Conservation (phyloP, 2,797 vertebrate species). For the Lagodon rhomboides region DNA sequence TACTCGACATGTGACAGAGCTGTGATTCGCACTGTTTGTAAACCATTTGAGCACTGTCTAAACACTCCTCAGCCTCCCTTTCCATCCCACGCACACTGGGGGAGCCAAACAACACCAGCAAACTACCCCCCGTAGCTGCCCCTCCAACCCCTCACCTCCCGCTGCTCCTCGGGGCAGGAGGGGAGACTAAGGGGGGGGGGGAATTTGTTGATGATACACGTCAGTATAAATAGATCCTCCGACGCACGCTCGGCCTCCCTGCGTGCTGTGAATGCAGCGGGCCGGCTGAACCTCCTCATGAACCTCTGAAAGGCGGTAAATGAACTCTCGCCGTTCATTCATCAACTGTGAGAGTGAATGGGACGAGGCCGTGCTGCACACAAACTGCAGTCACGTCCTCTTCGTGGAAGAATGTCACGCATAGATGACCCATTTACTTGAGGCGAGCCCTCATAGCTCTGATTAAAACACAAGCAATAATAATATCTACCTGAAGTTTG, state of each 20-base stretch:
- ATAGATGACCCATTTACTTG: neutral
- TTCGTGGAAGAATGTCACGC: conserved; percentile 10
- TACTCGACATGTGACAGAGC: conserved; percentile 73
- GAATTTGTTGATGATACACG: conserved; percentile 54
- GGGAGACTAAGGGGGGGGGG: conserved; percentile 47
- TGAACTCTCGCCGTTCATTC: conserved; percentile 43
- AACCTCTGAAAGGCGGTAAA: conserved; percentile 41
- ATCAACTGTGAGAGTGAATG: conserved; percentile 41
- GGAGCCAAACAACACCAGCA: conserved; percentile 66
- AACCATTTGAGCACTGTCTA: conserved; percentile 84
- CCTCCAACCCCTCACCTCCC: neutral
- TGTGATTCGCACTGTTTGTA: conserved; percentile 84
- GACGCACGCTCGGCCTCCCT: conserved; percentile 37
- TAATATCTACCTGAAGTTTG: neutral
- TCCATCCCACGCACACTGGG: conserved; percentile 65
- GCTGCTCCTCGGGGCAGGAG: conserved; percentile 12
- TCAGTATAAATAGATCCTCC: conserved; percentile 66
- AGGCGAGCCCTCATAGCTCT: neutral
- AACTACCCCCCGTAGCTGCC: conserved; percentile 45
- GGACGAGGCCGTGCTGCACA: conserved; percentile 13
- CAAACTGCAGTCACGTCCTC: conserved; percentile 10
- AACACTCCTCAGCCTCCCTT: conserved; percentile 80
- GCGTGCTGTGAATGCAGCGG: conserved; percentile 21
- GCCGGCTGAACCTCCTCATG: conserved; percentile 57
- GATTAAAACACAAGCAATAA: neutral